Base-by-base conservation (phyloP, 2,113 vertebrate genomes). In the Colossoma macropomum region DNA sequence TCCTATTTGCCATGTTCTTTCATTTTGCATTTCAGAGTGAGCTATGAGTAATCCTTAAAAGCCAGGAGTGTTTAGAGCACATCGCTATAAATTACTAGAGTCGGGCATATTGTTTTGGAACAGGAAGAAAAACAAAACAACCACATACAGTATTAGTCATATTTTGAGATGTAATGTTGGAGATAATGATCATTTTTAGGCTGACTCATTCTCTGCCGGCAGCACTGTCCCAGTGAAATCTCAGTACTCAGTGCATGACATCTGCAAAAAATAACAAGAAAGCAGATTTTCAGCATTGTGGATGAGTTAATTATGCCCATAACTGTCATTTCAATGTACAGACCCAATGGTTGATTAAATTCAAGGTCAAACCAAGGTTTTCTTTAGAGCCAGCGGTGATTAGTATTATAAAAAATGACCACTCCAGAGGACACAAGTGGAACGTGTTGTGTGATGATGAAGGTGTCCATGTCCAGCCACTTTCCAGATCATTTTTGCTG, bases 181-280 rank as follows among this genome's bases (percentile, higher is more conserved):
- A 48, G 52, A 62, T 62, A 48, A 63, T 62, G 27, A 63, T 48
- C 8, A 38, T 73, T 60, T n/a, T 50, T 2, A 16, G 3, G 21
- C 21, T 48, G 79, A 48, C 28, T 80, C 79, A 68, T 63, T 30
- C 69, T 34, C 54, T 32, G 69, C 34, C 34, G 59, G 56, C 27
- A 72, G 52, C 66, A 7, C 34, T 60, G 30, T 70, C 19, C 34
- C 66, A 9, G 66, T 38, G 41, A 32, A 41, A 23, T 38, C 10
- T 45, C 21, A n/a, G 11, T 13, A 6, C 19, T 7, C 65, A 9
- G 28, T 5, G 27, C 65, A 34, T 68, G 59, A 62, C n/a, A 62
- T 62, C 25, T 56, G 54, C 23, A 27, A 27, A 62, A 9, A n/a
- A 25, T n/a, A 27, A 27, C 10, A 27, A 62, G 10, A 62, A 27